Base-by-base conservation (phyloP, 2,888 invertebrate genomes). In the Drosophila pullipes region DNA sequence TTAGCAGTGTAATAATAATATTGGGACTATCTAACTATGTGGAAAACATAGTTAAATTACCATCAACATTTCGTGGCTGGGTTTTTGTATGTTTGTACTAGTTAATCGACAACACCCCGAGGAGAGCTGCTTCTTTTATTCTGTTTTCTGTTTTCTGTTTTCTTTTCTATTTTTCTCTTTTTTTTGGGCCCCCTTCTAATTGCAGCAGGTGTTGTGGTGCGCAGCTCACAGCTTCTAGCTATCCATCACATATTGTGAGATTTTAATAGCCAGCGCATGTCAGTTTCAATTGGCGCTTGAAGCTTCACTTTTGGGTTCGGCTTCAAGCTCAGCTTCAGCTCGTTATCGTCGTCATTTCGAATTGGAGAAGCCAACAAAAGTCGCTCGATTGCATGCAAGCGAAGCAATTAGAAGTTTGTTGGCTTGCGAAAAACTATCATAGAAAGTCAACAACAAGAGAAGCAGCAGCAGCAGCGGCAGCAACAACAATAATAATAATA, bases 371-470 rank as follows among this genome's bases (percentile, higher is more conserved):
- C 16, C 49, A 60, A 47, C 39, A 68, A 58, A 74, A 76, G 55
- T 72, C 53, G 70, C 78, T 82, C 71, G 78, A 76, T 79, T 74
- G 85, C 85, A 85, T 83, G 88, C 74, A 61, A 69, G 72, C 59
- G 65, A 59, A 73, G 64, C 82, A 86, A 88, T 86, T 88, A 86
- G 80, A 85, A 86, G 85, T 88, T 85, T 86, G 85, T 86, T 86
- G 83, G 86, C 88, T 83, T 78, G 78, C 54, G 65, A 78, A 57
- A 39, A 76, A 66, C 59, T 55, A 72, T 66, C 75, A 69, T 31
- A 37, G 60, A 64, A 66, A 71, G 60, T 35, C 62, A 49, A 41
- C 35, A 35, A 13, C 35, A 35, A 13, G 52, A 54, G 47, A 53
- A 70, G 5, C 53, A 62, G 33, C 60, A 69, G 9, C 35, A 52